phyloP scores from a whole-genome alignment of 1,140 invertebrate species.

The Aphaenogaster rudis region DNA sequence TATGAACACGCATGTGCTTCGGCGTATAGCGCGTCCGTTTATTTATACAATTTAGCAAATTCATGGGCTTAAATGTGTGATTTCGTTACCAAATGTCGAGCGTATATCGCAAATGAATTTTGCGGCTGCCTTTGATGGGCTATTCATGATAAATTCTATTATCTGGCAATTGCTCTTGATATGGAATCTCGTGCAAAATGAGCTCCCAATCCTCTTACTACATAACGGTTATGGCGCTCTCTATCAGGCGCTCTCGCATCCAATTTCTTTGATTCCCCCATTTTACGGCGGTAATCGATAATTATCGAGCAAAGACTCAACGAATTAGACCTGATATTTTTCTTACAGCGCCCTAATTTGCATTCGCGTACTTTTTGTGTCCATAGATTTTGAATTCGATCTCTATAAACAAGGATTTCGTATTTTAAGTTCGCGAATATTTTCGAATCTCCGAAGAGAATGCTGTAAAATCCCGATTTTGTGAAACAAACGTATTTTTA shows the following conservation, averaged over 20 bases:
- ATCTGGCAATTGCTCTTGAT: constrained; percentile 16
- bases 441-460: background rate
- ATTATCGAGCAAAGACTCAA: constrained; percentile 29
- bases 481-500: background rate
- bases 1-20: background rate
- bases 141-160: constrained; percentile 64
- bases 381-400: background rate
- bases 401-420: background rate
- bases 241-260: background rate
- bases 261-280: background rate
- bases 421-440: background rate
- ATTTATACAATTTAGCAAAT: constrained; percentile 9
- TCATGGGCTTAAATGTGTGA: background rate
- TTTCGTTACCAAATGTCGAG: constrained; percentile 28
- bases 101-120: constrained; percentile 31
- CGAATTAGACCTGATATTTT: background rate
- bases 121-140: constrained; percentile 25
- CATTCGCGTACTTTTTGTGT: constrained; percentile 9
- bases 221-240: background rate
- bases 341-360: background rate
- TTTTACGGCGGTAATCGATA: background rate
- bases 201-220: constrained; percentile 46
- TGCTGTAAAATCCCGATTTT: constrained; percentile 12
- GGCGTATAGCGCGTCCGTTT: background rate
- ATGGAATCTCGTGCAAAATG: constrained; percentile 38